Percentiles rank a stretch among this genome's conserved stretches.
phyloP scores from a whole-genome alignment of 2,888 invertebrate genomes.

The Hedya salicella region DNA sequence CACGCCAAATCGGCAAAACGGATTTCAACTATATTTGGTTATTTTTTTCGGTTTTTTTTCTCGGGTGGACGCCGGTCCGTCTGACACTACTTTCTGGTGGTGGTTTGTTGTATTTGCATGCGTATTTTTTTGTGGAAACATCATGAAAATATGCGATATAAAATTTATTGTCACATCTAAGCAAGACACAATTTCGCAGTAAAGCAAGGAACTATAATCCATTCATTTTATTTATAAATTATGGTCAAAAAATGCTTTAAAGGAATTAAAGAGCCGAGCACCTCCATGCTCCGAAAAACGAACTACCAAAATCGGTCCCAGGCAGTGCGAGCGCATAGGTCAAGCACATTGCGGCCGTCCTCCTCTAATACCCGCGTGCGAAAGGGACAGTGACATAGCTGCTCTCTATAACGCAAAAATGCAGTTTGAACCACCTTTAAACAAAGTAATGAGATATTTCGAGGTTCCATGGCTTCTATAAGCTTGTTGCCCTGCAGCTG shows the following conservation, averaged over 20 bases:
- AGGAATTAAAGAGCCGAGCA: conserved; percentile 46
- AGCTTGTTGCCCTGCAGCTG: background rate
- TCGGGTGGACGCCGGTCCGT: too few relatives aligned
- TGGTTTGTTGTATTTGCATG: too few relatives aligned
- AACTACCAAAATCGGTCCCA: conserved; percentile 69
- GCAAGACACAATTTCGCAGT: too few relatives aligned
- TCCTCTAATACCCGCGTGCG: conserved; percentile 49
- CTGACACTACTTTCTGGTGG: too few relatives aligned
- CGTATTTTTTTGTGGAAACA: too few relatives aligned
- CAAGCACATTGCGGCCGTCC: conserved; percentile 64
- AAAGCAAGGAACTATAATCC: too few relatives aligned
- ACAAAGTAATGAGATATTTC: conserved; percentile 60
- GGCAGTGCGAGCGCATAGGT: conserved; percentile 67
- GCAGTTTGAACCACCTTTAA: conserved; percentile 63
- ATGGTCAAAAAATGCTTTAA: background rate
- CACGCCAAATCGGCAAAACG: too few relatives aligned
- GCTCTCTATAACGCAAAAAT: conserved; percentile 68
- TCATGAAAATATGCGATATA: too few relatives aligned
- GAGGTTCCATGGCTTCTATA: conserved; percentile 47
- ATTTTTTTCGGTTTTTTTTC: too few relatives aligned
- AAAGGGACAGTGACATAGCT: conserved; percentile 54
- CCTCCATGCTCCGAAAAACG: conserved; percentile 49
- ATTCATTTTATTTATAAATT: background rate
- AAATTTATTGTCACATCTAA: too few relatives aligned
- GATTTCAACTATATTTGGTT: too few relatives aligned